These are phyloP conservation scores for Hyposoter dolosus DNA, from an alignment of 2,888 invertebrate genomes.

Conservation along the genomic window DNA sequence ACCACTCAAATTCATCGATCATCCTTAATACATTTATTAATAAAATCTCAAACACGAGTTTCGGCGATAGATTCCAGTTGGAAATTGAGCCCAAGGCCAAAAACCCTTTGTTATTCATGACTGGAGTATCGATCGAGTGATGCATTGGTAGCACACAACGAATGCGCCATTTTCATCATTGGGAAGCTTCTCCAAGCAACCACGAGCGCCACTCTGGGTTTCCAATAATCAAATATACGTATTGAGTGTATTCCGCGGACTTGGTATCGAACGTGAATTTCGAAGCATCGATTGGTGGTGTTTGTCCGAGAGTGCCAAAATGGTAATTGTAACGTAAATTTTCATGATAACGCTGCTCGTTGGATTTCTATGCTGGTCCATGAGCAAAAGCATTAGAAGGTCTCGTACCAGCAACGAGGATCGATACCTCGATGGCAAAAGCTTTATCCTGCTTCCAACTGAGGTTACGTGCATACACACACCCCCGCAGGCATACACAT, in stretches of 20 bases:
- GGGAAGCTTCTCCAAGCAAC: constrained; percentile 1
- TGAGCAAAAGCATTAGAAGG: constrained; percentile 37
- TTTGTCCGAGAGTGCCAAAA: constrained; percentile 22
- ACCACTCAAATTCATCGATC: too few species aligned
- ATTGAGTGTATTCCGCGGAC: background rate
- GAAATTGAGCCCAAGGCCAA: background rate
- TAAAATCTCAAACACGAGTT: background rate
- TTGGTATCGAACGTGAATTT: constrained; percentile 18
- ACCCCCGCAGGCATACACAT: too few species aligned
- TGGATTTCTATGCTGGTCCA: constrained; percentile 5
- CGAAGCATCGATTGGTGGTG: background rate
- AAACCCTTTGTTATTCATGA: constrained; percentile 2
- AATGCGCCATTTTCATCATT: constrained; percentile 7
- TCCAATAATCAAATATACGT: constrained; percentile 2
- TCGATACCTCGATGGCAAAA: constrained; percentile 52
- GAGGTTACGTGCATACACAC: constrained; percentile 7
- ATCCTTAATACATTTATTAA: background rate
- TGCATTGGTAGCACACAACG: background rate
- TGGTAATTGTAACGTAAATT: constrained; percentile 62
- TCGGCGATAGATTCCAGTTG: background rate
- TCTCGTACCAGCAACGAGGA: constrained; percentile 20
- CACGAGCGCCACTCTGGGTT: background rate
- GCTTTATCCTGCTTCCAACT: constrained; percentile 37
- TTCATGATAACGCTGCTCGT: constrained; percentile 1
- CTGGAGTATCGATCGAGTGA: background rate